Evolutionary conservation across 2,888 invertebrate genomes (phyloP), one percentile per base, ranked within the genome.

Genomic region (Acanthacorydalis orientalis): DNA sequence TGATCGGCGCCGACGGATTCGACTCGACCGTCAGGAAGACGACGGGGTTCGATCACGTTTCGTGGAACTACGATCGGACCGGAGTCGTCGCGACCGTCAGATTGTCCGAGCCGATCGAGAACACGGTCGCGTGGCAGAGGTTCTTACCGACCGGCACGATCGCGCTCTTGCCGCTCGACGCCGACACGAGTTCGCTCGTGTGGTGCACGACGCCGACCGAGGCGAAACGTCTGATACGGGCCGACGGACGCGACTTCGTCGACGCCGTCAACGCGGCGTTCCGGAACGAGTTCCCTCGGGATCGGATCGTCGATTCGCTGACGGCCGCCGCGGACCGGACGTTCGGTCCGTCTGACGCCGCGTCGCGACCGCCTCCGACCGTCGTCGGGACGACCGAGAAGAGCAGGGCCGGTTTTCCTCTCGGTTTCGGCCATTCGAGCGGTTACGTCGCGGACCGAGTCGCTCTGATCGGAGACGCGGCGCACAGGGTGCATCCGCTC

Each of bases 1-100:
- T 88, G 85, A 75, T 97, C 48, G 97, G 96, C 15, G 95, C 96
- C 11, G 97, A 98, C 70, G 97, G 97, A 1, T 80, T 78, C 0
- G 87, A 87, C 59, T 97, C 97, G 0, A 71, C 80, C 48, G 89
- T 97, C 2, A 75, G 97, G 9, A 69, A 79, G 52, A 72, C 82
- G 23, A 88, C 92, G 83, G 78, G 78, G 14, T 79, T 85, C 11
- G 80, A 86, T 57, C 86, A 88, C 54, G 60, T 91, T 1, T 72
- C 78, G 1, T 83, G 89, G 77, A 78, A 80, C 56, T 97, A 98
- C 61, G 75, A 89, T 44, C 90, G 95, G 62, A 81, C 80, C 73
- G 96, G 86, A 7, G 74, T 98, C 16, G 96, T 98, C 1, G 95
- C 95, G 1, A 95, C 93, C 0, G 65, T 97, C 33, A 69, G 83